phyloP scores from a whole-genome alignment of 2,797 vertebrate genomes.

The Myripristis jacobus region DNA sequence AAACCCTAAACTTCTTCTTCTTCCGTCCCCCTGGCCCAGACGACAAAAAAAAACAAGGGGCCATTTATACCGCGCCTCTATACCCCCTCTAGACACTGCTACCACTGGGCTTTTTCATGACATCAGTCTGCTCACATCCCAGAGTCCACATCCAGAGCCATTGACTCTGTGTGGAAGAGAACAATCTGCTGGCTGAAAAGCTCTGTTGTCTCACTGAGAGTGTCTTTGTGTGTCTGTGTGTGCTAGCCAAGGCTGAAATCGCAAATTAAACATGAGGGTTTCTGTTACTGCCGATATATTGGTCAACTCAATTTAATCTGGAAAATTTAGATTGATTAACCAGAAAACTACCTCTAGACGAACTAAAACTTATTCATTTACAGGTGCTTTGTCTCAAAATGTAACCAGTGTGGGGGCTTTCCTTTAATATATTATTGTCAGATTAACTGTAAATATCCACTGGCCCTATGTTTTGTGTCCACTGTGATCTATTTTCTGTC shows the following conservation, averaged over 20 bases:
- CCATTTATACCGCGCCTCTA: conserved; percentile 71
- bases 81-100: conserved; percentile 64
- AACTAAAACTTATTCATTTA: neutral
- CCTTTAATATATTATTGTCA: neutral
- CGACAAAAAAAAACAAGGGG: conserved; percentile 67
- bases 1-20: conserved; percentile 51
- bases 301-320: neutral
- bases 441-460: neutral
- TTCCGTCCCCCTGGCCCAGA: conserved; percentile 54
- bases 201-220: conserved; percentile 38
- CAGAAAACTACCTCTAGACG: neutral
- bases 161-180: conserved; percentile 51
- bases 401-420: neutral
- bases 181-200: conserved; percentile 64
- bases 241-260: conserved; percentile 1
- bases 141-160: conserved; percentile 63
- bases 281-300: conserved; percentile 16
- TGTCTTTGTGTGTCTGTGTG: conserved; percentile 32
- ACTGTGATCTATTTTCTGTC: neutral
- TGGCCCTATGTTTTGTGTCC: neutral
- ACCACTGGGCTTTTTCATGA: conserved; percentile 70
- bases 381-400: neutral
- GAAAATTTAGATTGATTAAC: conserved; percentile 1
- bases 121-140: conserved; percentile 65
- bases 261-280: conserved; percentile 20